Percentiles rank a stretch among this genome's conserved stretches.
These are phyloP conservation scores for Caligus rogercresseyi DNA, from an alignment of 1,140 invertebrate genomes.

Conservation along the genomic window DNA sequence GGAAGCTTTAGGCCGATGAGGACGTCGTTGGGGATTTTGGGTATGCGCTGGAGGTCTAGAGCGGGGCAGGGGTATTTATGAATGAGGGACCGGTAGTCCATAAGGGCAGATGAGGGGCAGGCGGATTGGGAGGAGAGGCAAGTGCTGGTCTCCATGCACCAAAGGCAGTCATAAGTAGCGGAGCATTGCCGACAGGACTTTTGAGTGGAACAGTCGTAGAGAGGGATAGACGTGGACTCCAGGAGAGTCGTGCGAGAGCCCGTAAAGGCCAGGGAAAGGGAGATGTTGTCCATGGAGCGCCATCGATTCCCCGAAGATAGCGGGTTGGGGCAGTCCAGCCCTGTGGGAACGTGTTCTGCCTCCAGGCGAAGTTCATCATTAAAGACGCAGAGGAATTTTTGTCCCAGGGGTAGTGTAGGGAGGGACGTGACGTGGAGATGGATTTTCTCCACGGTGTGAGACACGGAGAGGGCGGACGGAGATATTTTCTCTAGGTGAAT, in stretches of 20 bases:
- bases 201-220: neutral
- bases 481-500: neutral
- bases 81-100: neutral
- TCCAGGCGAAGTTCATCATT: neutral
- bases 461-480: neutral
- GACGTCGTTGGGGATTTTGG: constrained; percentile 55
- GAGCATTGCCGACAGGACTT: neutral
- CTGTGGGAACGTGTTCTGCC: neutral
- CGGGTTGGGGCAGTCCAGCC: neutral
- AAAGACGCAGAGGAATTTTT: neutral
- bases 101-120: neutral
- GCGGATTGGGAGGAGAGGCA: neutral
- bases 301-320: neutral
- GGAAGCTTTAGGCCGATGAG: constrained; percentile 68
- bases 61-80: neutral
- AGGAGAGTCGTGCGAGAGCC: neutral
- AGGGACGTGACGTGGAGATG: neutral
- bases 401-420: neutral
- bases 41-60: neutral
- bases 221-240: neutral
- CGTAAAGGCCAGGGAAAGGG: neutral
- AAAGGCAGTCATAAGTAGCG: neutral
- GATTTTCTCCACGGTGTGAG: neutral
- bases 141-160: neutral
- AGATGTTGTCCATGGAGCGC: neutral